A percentile compares a stretch with the other conserved stretches of the same genome.
phyloP scores from a whole-genome alignment of 2,113 vertebrate species.

The Mungos mungo region DNA sequence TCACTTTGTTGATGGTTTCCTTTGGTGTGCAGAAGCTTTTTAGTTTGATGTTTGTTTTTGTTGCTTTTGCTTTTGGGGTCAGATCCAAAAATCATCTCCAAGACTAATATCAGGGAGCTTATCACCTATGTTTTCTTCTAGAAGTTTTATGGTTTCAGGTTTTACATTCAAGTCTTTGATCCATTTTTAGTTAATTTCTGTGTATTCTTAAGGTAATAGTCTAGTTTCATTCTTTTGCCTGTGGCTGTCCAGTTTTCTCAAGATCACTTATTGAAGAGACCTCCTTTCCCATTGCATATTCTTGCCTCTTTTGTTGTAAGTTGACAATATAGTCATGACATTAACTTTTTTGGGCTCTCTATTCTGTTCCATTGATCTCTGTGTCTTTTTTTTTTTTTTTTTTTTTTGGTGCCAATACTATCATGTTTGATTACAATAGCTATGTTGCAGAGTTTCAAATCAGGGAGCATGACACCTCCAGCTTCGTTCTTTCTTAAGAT shows the following conservation, averaged over 20 bases:
- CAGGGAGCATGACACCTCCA: background rate
- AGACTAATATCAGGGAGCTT: background rate
- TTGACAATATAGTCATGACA: background rate
- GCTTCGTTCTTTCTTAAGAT: background rate
- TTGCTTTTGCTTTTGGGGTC: background rate
- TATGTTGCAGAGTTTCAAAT: background rate
- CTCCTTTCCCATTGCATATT: background rate
- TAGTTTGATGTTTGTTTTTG: background rate
- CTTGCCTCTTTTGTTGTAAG: background rate
- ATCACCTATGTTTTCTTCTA: background rate
- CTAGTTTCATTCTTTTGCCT: background rate
- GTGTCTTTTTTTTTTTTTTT: background rate
- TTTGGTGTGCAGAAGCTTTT: background rate
- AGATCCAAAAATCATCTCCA: background rate
- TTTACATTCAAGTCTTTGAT: background rate
- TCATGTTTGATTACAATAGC: background rate
- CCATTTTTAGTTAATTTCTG: background rate
- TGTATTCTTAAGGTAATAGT: background rate
- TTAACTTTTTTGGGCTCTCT: background rate
- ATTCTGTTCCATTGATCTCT: background rate
- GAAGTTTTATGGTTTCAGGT: background rate
- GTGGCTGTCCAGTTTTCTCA: background rate
- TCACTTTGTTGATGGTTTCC: background rate
- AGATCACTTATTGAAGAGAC: background rate
- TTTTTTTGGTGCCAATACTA: background rate